Percentiles rank a stretch among this genome's conserved stretches.
These are phyloP conservation scores for Odontamblyopus lacepedii DNA, from an alignment of 2,797 vertebrate species.

Conservation along the genomic window DNA sequence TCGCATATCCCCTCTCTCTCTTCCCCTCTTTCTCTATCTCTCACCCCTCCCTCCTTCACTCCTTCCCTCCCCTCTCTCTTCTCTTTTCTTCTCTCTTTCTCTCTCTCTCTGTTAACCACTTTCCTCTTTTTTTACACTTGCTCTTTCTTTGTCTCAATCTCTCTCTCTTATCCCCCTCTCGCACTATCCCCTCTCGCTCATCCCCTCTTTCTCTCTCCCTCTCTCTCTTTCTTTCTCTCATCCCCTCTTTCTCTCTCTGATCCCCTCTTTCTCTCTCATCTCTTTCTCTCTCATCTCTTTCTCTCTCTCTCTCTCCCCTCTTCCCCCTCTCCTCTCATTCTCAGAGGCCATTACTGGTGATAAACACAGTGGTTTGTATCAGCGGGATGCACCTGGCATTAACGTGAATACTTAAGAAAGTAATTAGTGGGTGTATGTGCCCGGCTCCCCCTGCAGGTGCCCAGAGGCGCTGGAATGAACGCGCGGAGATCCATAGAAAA, in stretches of 20 bases:
- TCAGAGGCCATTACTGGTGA: constrained; percentile 73
- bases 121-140: too few relatives aligned
- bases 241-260: too few relatives aligned
- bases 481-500: constrained; percentile 65
- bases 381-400: constrained; percentile 79
- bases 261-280: too few relatives aligned
- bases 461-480: constrained; percentile 70
- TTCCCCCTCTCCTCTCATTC: constrained; percentile 28
- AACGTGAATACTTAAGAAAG: constrained; percentile 72
- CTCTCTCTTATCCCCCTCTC: not conserved
- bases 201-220: too few relatives aligned
- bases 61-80: too few relatives aligned
- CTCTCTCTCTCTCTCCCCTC: constrained; percentile 2
- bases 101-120: too few relatives aligned
- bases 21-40: too few relatives aligned
- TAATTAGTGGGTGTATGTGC: constrained; percentile 73
- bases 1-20: not conserved
- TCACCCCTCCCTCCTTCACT: too few relatives aligned
- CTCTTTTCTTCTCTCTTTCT: too few relatives aligned
- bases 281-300: too few relatives aligned
- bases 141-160: too few relatives aligned
- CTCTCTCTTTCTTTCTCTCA: too few relatives aligned
- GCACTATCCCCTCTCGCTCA: not conserved
- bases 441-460: constrained; percentile 60
- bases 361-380: constrained; percentile 76